These are phyloP conservation scores for Columba janthina DNA, from an alignment of 2,113 vertebrate species.

Conservation along the genomic window DNA sequence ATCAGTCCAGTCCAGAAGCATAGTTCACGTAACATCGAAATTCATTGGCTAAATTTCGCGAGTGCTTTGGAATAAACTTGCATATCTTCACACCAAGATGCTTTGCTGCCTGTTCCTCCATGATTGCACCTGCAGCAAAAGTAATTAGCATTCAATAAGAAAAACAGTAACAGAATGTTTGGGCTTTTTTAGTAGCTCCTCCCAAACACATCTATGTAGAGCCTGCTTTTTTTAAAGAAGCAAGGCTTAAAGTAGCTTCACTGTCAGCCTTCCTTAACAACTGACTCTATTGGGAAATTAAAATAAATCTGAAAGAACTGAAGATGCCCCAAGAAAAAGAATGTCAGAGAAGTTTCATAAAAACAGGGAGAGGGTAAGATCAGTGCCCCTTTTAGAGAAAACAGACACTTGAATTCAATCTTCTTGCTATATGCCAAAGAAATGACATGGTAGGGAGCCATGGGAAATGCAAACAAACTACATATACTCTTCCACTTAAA, in stretches of 20 bases:
- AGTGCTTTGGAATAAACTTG: constrained; percentile 88
- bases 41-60: constrained; percentile 89
- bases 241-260: neutral
- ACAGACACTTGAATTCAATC: neutral
- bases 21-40: constrained; percentile 94
- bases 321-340: neutral
- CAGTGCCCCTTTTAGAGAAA: neutral
- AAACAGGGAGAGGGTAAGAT: neutral
- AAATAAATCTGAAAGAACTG: neutral
- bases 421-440: neutral
- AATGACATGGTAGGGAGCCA: neutral
- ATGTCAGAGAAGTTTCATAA: neutral
- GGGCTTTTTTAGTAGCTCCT: neutral
- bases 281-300: neutral
- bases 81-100: constrained; percentile 86
- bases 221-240: neutral
- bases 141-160: neutral
- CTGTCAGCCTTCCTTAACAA: neutral
- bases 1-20: constrained; percentile 77
- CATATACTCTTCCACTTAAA: neutral
- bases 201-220: neutral
- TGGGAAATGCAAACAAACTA: constrained; percentile 35
- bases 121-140: constrained; percentile 83
- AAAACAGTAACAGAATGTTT: neutral
- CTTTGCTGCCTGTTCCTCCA: constrained; percentile 83